Base-by-base conservation (phyloP, 2,113 vertebrate genomes). In the Pelobates fuscus region DNA sequence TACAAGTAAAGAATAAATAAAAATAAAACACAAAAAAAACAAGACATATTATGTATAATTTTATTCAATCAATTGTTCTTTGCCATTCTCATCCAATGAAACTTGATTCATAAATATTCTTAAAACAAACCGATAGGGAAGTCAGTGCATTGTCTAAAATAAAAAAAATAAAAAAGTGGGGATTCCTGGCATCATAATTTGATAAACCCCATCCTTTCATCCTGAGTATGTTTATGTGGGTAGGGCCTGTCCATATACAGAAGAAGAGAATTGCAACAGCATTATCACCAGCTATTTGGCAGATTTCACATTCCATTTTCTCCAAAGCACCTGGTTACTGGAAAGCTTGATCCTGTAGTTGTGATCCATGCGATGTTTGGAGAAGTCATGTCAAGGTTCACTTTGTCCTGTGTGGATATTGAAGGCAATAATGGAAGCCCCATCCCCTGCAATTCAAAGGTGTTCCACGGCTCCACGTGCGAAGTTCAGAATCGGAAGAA, bases 91-190 rank as follows among this genome's bases (percentile, higher is more conserved):
- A 24, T 32, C 58, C 27, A 27, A 61, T 52, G 17, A 49, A 49
- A 49, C 5, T 5, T 49, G 44, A 10, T 49, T 49, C 17, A 37
- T 49, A 49, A 49, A 49, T 49, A 49, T 1, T 17, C 12, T 49
- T 49, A 49, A 49, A 49, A 17, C 11, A 60, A 24, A 70, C 12
- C 5, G 23, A 4, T 12, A 10, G 37, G 55, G 11, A 60, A 23
- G 29, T 77, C 73, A 77, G 73, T 77, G 73, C 73, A 77, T 68
- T 21, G 44, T 67, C 23, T 18, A 60, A 77, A 49, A 77, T n/a
- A 76, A 67, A 57, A 23, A 2, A 75, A 66, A 75, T n/a, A 74
- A 66, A 76, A 60, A 25, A 32, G 18, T 60, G 26, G 65, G 55
- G 17, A 23, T 59, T 5, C n/a, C 30, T 27, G 62, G 63, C 21